A percentile compares a stretch with the other conserved stretches of the same genome.
These are phyloP conservation scores for Carlito syrichta DNA, from an alignment of 2,113 vertebrate genomes.

Conservation along the genomic window DNA sequence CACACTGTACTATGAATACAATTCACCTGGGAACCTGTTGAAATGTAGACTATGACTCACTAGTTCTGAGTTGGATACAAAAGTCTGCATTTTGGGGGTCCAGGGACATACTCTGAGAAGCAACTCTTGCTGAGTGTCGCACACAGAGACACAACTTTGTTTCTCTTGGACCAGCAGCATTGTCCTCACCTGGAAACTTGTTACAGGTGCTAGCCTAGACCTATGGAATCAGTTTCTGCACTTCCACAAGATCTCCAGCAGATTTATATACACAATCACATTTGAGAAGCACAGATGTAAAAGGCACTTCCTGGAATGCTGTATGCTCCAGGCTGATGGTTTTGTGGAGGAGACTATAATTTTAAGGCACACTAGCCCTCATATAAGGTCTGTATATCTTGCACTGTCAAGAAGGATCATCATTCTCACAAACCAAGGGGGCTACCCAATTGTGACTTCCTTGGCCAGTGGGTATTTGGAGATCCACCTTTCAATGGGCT, in stretches of 20 bases:
- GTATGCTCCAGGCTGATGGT: background rate
- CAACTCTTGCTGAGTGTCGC: background rate
- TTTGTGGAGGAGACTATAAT: too few species aligned
- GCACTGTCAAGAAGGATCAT: too few species aligned
- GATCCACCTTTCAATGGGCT: background rate
- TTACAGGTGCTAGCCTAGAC: background rate
- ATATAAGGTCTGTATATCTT: too few species aligned
- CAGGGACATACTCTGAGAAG: background rate
- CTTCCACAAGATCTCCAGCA: background rate
- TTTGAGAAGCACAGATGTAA: background rate
- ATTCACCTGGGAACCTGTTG: background rate
- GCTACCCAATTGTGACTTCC: too few species aligned
- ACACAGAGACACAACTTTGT: background rate
- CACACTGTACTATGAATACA: fast-evolving
- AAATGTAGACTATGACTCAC: background rate
- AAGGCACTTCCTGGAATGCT: background rate
- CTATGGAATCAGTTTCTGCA: background rate
- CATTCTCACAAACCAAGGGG: too few species aligned
- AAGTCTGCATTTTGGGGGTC: background rate
- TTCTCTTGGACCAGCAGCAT: too few species aligned
- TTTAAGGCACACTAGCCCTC: too few species aligned
- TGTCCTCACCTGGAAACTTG: too few species aligned
- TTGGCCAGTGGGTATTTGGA: background rate
- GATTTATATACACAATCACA: background rate
- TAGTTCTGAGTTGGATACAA: background rate